Percentiles rank a stretch among this genome's conserved stretches.
phyloP scores from a whole-genome alignment of 2,797 vertebrate species.

The Dromococcyx pavoninus region DNA sequence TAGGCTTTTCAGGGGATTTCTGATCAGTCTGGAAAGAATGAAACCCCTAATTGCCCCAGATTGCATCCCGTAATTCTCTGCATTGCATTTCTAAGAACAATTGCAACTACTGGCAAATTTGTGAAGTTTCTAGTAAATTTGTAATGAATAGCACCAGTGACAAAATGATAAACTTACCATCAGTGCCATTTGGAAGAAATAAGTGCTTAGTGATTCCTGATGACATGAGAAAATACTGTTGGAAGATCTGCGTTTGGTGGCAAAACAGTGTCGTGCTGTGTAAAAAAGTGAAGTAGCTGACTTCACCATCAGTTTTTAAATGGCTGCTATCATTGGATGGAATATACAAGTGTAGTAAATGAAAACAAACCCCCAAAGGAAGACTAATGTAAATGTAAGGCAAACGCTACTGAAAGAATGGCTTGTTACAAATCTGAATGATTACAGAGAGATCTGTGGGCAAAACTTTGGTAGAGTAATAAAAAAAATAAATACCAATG shows the following conservation, averaged over 20 bases:
- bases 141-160: neutral
- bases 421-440: neutral
- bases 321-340: neutral
- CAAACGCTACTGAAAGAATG: neutral
- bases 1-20: neutral
- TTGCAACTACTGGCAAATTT: neutral
- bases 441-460: conserved; percentile 7
- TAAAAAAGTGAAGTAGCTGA: neutral
- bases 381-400: neutral
- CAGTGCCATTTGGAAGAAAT: neutral
- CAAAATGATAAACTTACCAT: neutral
- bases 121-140: neutral
- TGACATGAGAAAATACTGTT: neutral
- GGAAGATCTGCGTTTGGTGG: neutral
- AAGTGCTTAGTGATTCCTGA: neutral
- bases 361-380: conserved; percentile 4
- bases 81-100: neutral
- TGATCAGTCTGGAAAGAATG: neutral
- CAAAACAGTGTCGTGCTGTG: accelerated
- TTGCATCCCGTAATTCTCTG: neutral
- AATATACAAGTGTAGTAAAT: neutral
- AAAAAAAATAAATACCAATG: conserved; percentile 53
- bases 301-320: neutral
- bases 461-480: conserved; percentile 30
- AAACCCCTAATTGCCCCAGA: neutral